Evolutionary conservation across 2,113 vertebrate species (phyloP).

Genomic region (Pandion haliaetus): DNA sequence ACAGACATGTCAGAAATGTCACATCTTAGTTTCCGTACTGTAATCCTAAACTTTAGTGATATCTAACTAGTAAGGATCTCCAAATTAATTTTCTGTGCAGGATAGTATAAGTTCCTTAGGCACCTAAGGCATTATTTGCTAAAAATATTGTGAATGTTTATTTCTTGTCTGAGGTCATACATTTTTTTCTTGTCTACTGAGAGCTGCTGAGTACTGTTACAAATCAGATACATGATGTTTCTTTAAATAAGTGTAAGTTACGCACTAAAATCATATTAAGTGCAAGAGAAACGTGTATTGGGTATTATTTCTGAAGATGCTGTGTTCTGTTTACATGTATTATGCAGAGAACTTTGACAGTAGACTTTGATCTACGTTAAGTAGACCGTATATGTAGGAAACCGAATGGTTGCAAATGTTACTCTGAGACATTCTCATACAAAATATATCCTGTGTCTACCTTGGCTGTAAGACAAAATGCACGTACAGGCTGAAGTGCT

Average conservation of each 20-base stretch:
- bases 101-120: background rate
- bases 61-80: background rate
- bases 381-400: background rate
- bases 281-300: background rate
- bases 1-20: background rate
- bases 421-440: background rate
- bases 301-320: background rate
- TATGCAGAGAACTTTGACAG: slow-evolving; percentile 30
- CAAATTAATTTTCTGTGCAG: background rate
- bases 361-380: slow-evolving; percentile 21
- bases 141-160: background rate
- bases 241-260: slow-evolving; percentile 7
- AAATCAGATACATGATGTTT: background rate
- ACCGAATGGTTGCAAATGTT: background rate
- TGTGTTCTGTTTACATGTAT: background rate
- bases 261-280: background rate
- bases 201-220: background rate
- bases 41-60: background rate
- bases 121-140: background rate
- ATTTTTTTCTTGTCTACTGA: background rate
- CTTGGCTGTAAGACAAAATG: background rate
- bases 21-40: background rate
- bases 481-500: background rate
- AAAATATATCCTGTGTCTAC: background rate
- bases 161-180: background rate